Conservation (phyloP, 2,113 vertebrate species). For the Craseonycteris thonglongyai region DNA sequence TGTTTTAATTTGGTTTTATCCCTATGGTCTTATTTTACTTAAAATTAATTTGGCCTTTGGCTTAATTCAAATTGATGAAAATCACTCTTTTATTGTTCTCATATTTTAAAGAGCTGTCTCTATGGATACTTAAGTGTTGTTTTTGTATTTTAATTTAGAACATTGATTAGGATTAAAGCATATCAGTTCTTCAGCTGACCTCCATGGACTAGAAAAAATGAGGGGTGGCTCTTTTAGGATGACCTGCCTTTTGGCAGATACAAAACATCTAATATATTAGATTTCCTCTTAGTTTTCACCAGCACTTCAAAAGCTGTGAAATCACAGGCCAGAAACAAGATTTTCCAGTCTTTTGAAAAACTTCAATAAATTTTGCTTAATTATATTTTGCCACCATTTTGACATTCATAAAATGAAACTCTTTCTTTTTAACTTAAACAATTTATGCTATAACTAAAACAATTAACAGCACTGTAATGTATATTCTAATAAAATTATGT, state of each 20-base stretch:
- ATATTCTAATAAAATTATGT: neutral
- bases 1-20: slow-evolving; percentile 5
- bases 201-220: too few species aligned
- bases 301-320: neutral
- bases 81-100: neutral
- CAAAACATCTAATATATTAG: neutral
- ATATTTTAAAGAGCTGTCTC: neutral
- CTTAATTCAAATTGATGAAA: neutral
- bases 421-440: neutral
- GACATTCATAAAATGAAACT: neutral
- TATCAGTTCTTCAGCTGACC: neutral
- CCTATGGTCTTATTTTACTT: slow-evolving; percentile 9
- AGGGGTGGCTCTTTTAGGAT: neutral
- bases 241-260: neutral
- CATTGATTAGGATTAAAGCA: neutral
- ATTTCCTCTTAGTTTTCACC: neutral
- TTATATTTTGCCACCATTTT: neutral
- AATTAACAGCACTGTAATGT: neutral
- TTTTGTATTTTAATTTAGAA: neutral
- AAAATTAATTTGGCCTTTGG: neutral
- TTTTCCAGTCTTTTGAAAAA: slow-evolving; percentile 22
- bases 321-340: neutral
- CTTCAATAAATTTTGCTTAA: slow-evolving; percentile 15
- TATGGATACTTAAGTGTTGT: neutral
- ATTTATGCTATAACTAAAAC: slow-evolving; percentile 12